Evolutionary conservation across 2,797 vertebrate species (phyloP).

Genomic region (Typhlichthys eigenmanni): DNA sequence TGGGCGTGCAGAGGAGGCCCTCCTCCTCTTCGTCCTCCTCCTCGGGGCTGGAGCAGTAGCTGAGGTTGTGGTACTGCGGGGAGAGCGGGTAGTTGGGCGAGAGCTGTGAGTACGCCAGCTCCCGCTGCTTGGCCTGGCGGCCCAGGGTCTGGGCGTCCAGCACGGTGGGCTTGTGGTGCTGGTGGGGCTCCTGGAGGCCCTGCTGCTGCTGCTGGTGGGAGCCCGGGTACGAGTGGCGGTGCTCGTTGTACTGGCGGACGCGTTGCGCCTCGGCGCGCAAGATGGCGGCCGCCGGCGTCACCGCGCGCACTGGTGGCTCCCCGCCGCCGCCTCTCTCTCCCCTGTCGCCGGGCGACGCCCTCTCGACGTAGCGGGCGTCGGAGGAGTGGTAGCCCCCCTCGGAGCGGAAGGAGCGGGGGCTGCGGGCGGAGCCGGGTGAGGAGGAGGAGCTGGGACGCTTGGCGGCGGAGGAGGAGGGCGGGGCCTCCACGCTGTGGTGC

Average conservation of each 20-base stretch:
- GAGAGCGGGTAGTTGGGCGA: constrained; percentile 93
- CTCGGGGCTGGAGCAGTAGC: constrained; percentile 93
- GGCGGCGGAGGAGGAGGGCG: constrained; percentile 56
- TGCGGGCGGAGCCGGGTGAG: constrained; percentile 86
- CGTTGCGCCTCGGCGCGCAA: constrained; percentile 91
- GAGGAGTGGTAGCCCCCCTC: constrained; percentile 86
- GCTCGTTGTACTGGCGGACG: constrained; percentile 90
- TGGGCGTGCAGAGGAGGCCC: constrained; percentile 85
- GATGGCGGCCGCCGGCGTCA: constrained; percentile 87
- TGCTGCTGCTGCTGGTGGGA: constrained; percentile 88
- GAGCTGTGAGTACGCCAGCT: constrained; percentile 92
- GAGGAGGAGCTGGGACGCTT: constrained; percentile 91
- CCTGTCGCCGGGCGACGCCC: constrained; percentile 83
- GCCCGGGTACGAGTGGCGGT: constrained; percentile 94
- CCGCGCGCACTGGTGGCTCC: constrained; percentile 85
- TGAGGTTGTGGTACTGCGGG: constrained; percentile 93
- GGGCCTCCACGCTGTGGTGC: constrained; percentile 90
- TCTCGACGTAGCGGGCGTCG: constrained; percentile 93
- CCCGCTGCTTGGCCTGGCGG: constrained; percentile 88
- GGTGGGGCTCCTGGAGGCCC: constrained; percentile 83
- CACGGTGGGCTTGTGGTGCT: constrained; percentile 86
- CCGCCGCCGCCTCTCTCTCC: constrained; percentile 42
- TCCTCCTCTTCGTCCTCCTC: constrained; percentile 75
- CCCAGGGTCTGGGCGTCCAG: constrained; percentile 91
- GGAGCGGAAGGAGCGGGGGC: constrained; percentile 89